Evolutionary conservation across 2,888 invertebrate species (phyloP).

Genomic region (Caenorhabditis sp.): DNA sequence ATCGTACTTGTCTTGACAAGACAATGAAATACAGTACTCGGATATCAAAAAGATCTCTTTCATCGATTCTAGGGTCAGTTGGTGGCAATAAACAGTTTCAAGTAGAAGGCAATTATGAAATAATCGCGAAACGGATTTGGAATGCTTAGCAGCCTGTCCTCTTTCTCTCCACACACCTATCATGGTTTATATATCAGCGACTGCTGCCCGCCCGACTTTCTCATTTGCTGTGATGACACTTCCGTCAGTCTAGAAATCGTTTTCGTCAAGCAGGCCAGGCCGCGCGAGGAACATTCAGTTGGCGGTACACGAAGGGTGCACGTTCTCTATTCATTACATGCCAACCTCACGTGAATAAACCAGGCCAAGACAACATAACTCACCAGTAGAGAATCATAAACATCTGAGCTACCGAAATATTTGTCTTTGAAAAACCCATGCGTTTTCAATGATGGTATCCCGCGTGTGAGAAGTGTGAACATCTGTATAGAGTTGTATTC

Average conservation of each 20-base stretch:
- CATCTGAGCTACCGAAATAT: constrained; percentile 27
- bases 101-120: constrained; percentile 9
- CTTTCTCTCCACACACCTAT: constrained; percentile 21
- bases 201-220: constrained; percentile 42
- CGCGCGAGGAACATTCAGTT: constrained; percentile 15
- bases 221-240: constrained; percentile 37
- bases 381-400: constrained; percentile 41
- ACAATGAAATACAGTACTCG: constrained; percentile 21
- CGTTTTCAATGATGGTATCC: constrained; percentile 50
- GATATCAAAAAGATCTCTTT: constrained; percentile 30
- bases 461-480: constrained; percentile 61
- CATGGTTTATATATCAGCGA: constrained; percentile 55
- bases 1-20: constrained; percentile 36
- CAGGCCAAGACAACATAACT: constrained; percentile 27
- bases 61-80: constrained; percentile 49
- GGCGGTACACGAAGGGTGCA: constrained; percentile 9
- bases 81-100: neutral
- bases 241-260: constrained; percentile 49
- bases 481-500: constrained; percentile 34
- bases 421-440: constrained; percentile 27
- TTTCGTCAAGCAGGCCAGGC: constrained; percentile 33
- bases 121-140: constrained; percentile 11
- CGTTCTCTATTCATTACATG: neutral
- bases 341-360: neutral
- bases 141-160: constrained; percentile 44